phyloP scores from a whole-genome alignment of 2,113 vertebrate genomes.

The Hyperoodon ampullatus region DNA sequence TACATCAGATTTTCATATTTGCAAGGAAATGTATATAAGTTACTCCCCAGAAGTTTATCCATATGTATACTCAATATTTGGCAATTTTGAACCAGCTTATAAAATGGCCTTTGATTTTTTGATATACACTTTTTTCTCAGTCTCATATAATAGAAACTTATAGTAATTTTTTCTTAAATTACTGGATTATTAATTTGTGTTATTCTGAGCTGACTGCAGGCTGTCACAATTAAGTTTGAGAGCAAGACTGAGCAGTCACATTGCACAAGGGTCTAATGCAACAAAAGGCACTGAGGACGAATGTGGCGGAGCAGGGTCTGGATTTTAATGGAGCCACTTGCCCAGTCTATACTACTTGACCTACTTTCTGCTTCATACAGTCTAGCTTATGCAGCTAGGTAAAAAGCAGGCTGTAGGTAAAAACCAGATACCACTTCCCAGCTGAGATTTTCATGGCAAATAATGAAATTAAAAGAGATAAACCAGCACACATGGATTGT shows the following conservation, averaged over 20 bases:
- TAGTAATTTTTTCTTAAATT: background rate
- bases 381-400: background rate
- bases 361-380: conserved; percentile 8
- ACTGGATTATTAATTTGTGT: background rate
- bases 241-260: background rate
- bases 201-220: background rate
- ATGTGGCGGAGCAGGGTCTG: background rate
- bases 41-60: background rate
- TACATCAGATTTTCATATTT: conserved; percentile 24
- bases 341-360: background rate
- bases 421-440: background rate
- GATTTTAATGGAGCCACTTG: background rate
- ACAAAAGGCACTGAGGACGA: background rate
- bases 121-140: background rate
- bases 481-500: background rate
- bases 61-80: background rate
- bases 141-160: conserved; percentile 18
- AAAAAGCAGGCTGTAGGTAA: background rate
- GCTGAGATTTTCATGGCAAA: background rate
- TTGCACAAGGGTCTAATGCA: background rate
- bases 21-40: conserved; percentile 18
- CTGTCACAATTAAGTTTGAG: background rate
- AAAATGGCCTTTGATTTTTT: conserved; percentile 2
- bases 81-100: background rate
- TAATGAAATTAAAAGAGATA: conserved; percentile 54